Base-by-base conservation (phyloP, 2,113 vertebrate genomes). In the Bubo bubo region DNA sequence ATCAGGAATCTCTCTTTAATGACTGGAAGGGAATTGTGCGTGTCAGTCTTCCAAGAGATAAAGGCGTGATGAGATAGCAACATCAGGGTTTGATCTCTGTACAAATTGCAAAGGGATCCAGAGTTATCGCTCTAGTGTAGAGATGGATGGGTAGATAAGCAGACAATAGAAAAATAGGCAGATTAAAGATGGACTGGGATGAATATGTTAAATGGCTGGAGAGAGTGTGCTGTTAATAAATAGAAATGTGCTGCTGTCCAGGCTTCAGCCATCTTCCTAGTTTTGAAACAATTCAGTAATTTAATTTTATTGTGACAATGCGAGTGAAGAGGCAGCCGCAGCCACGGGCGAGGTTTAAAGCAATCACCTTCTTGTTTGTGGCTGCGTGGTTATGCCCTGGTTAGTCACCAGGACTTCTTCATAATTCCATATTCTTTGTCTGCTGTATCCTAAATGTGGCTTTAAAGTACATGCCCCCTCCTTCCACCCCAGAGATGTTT, bases 1-100 rank as follows among this genome's bases (percentile, higher is more conserved):
- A 4, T 4, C 20, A 0, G 76, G 63, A 43, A 56, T 7, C 41
- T 34, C 21, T 41, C 47, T 28, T 14, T 9, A 5, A 6, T 1
- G 74, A 4, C 41, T 19, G 68, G 13, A 2, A 8, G 66, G 56
- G 72, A 76, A 60, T 10, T 2, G 41, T 7, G 12, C 3, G 3
- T 3, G 27, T 22, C 0, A 6, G 34, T 14, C 41, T 22, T 4
- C 0, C 0, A 1, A 37, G 71, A n/a, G 77, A 39, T 3, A 7
- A 39, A 55, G 79, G 55, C 1, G 7, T 0, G 2, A 39, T 2
- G 47, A 30, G 71, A 4, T 6, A 0, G 19, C 22, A 5, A 1
- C 8, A 0, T 2, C 0, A 2, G 72, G 43, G 47, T 24, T 17
- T 39, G 86, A 24, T 50, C 86, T 30, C 27, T 2, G 43, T 4